Conservation (phyloP, 2,113 vertebrate species). For the Myotis lucifugus region DNA sequence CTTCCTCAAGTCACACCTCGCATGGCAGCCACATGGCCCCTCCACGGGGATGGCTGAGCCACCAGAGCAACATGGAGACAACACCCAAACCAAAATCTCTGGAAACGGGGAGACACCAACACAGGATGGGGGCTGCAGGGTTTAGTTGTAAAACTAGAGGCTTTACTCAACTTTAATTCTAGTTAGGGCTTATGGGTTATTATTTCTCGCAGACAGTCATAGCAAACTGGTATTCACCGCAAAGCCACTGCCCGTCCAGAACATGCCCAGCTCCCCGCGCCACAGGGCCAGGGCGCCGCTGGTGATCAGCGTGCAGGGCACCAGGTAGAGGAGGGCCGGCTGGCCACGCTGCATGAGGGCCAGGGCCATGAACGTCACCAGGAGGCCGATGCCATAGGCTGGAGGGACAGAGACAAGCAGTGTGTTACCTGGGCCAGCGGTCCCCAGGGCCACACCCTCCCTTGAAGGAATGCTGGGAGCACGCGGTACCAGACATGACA, state of each 20-base stretch:
- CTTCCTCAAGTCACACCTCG: neutral
- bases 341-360: slow-evolving; percentile 96
- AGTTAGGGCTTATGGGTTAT: slow-evolving; percentile 88
- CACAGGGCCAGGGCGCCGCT: slow-evolving; percentile 93
- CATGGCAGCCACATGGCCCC: neutral
- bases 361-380: slow-evolving; percentile 96
- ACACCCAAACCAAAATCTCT: neutral
- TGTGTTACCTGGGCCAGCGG: neutral
- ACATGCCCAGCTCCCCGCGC: slow-evolving; percentile 93
- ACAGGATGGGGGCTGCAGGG: neutral
- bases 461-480: neutral
- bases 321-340: slow-evolving; percentile 96
- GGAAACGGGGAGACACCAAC: neutral
- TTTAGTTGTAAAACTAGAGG: slow-evolving; percentile 66
- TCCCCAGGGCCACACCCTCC: too few relatives aligned
- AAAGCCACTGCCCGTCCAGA: slow-evolving; percentile 99
- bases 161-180: slow-evolving; percentile 94
- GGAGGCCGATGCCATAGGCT: slow-evolving; percentile 96
- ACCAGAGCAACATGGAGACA: accelerated
- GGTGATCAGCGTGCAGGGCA: slow-evolving; percentile 96
- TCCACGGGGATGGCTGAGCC: neutral
- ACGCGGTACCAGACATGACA: neutral
- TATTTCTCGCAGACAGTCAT: slow-evolving; percentile 90
- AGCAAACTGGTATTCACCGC: slow-evolving; percentile 99
- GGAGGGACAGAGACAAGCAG: neutral